These are phyloP conservation scores for Diachasma alloeum DNA, from an alignment of 1,140 invertebrate genomes.

Conservation along the genomic window DNA sequence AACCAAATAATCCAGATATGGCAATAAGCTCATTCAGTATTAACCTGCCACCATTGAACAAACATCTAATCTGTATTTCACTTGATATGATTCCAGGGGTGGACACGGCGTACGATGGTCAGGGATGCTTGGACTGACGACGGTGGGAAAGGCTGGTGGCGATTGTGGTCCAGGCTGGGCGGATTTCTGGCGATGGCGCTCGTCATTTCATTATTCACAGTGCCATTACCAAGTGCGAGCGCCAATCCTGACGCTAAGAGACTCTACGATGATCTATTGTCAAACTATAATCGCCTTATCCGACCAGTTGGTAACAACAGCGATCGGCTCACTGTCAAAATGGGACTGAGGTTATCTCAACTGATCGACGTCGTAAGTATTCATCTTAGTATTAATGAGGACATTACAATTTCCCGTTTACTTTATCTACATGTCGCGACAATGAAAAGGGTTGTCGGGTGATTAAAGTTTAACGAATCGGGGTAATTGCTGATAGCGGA, in stretches of 20 bases:
- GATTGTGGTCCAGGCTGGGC: conserved; percentile 71
- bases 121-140: conserved; percentile 65
- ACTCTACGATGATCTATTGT: conserved; percentile 93
- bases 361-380: conserved; percentile 97
- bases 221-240: conserved; percentile 57
- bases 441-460: neutral
- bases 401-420: neutral
- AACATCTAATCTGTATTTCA: neutral
- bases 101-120: conserved; percentile 83
- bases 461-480: neutral
- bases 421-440: neutral
- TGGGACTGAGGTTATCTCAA: conserved; percentile 95
- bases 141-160: conserved; percentile 70
- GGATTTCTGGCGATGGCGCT: conserved; percentile 69
- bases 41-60: neutral
- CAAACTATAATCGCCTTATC: conserved; percentile 97
- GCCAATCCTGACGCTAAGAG: conserved; percentile 92
- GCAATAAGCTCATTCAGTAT: neutral
- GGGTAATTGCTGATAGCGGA: neutral
- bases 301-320: conserved; percentile 96
- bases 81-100: conserved; percentile 67
- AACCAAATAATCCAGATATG: too few species aligned
- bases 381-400: neutral
- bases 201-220: conserved; percentile 68
- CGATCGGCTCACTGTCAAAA: conserved; percentile 94